These are phyloP conservation scores for Peromyscus melanophrys DNA, from an alignment of 2,797 vertebrate species.

Conservation along the genomic window DNA sequence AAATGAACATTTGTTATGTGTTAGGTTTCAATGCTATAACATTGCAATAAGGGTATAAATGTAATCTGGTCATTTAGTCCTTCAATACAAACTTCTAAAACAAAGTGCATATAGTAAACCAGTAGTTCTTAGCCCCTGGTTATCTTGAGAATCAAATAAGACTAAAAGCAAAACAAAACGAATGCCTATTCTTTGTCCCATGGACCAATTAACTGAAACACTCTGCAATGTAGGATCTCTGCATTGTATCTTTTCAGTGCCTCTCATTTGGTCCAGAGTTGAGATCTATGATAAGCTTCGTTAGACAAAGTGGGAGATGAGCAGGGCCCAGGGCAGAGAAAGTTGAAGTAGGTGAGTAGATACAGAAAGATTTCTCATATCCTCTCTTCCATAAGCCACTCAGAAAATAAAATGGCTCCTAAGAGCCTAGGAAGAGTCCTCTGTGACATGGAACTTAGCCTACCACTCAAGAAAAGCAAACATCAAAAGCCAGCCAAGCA, in stretches of 20 bases:
- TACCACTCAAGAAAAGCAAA: neutral
- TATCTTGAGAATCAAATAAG: neutral
- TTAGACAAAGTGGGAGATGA: neutral
- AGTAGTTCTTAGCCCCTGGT: neutral
- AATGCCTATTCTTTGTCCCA: neutral
- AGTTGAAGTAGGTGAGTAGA: neutral
- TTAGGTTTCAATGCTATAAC: constrained; percentile 7
- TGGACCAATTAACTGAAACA: neutral
- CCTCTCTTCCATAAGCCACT: neutral
- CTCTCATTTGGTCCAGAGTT: neutral
- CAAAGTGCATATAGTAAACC: neutral
- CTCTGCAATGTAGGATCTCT: neutral
- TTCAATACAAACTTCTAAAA: neutral
- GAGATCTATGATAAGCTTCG: neutral
- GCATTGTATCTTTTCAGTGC: neutral
- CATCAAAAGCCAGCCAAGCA: neutral
- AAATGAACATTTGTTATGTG: neutral
- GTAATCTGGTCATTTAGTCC: neutral
- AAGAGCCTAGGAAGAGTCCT: neutral
- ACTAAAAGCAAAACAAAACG: neutral
- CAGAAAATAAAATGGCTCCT: neutral
- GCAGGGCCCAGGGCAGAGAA: neutral
- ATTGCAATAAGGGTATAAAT: neutral
- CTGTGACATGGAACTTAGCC: neutral
- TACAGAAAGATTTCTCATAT: neutral